phyloP scores from a whole-genome alignment of 2,888 invertebrate genomes.

The Mylabris sibirica region DNA sequence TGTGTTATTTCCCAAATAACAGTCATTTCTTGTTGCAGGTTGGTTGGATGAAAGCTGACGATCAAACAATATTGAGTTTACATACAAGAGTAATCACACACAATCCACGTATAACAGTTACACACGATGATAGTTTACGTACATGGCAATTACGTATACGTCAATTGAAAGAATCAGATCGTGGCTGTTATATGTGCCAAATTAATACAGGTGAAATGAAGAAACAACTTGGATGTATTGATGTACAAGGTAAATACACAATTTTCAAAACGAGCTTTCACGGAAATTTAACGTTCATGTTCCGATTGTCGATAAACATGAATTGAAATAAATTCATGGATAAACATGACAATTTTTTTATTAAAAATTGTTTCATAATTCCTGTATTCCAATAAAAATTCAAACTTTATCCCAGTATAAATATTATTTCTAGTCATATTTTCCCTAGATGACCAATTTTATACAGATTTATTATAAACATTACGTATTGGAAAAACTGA shows the following conservation, averaged over 20 bases:
- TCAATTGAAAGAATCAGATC: constrained; percentile 75
- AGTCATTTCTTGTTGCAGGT: constrained; percentile 69
- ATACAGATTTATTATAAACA: not conserved
- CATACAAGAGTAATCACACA: constrained; percentile 79
- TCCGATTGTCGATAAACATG: not conserved
- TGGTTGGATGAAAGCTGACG: constrained; percentile 79
- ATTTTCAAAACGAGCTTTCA: not conserved
- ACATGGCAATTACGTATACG: constrained; percentile 79
- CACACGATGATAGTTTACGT: constrained; percentile 74
- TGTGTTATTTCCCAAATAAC: no score
- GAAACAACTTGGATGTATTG: constrained; percentile 79
- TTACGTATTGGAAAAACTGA: no score
- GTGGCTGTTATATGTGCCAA: constrained; percentile 84
- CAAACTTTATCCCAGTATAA: not conserved
- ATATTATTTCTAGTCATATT: not conserved
- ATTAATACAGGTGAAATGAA: constrained; percentile 81
- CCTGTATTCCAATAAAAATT: not conserved
- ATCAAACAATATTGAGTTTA: constrained; percentile 77
- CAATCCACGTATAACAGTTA: constrained; percentile 74
- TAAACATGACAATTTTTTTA: not conserved
- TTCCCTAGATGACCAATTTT: not conserved
- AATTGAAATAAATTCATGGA: not conserved
- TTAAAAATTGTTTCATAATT: no score
- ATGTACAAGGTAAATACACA: constrained; percentile 72
- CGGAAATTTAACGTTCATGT: not conserved